Evolutionary conservation across 1,140 invertebrate genomes (phyloP).

Genomic region (Dreissena rostriformis): DNA sequence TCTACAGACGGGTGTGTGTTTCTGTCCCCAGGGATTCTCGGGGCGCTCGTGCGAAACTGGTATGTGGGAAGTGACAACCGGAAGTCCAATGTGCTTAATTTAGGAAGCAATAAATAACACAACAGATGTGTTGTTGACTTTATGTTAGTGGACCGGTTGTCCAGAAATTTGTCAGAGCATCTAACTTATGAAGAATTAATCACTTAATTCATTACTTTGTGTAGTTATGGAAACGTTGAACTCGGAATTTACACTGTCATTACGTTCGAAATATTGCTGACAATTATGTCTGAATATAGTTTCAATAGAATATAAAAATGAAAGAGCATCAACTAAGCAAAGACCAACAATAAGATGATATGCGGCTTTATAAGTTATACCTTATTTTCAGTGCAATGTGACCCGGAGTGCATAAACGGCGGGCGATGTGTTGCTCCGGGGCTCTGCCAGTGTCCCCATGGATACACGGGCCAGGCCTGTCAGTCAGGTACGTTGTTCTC

Average conservation of each 20-base stretch:
- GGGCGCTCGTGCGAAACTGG: slow-evolving; percentile 28
- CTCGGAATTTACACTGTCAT: too few relatives aligned
- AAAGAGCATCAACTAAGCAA: not conserved
- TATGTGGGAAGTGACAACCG: not conserved
- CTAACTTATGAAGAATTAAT: not conserved
- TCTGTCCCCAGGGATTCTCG: slow-evolving; percentile 30
- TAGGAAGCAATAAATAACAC: too few relatives aligned
- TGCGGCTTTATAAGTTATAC: not conserved
- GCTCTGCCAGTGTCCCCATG: slow-evolving; percentile 61
- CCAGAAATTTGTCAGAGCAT: too few relatives aligned
- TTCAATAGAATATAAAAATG: too few relatives aligned
- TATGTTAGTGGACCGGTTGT: too few relatives aligned
- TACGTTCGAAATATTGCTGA: too few relatives aligned
- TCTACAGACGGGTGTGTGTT: slow-evolving; percentile 4
- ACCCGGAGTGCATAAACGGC: slow-evolving; percentile 61
- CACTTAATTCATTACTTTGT: not conserved
- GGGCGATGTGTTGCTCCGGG: slow-evolving; percentile 63
- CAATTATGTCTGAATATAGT: too few relatives aligned
- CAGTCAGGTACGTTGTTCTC: slow-evolving; percentile 38
- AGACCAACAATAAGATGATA: not conserved
- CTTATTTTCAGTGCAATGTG: slow-evolving; percentile 63
- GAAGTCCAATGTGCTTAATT: too few relatives aligned
- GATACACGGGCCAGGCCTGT: slow-evolving; percentile 63
- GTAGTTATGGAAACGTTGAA: too few relatives aligned
- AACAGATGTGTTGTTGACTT: too few relatives aligned